These are phyloP conservation scores for Carabus problematicus DNA, from an alignment of 2,888 invertebrate species.

Conservation along the genomic window DNA sequence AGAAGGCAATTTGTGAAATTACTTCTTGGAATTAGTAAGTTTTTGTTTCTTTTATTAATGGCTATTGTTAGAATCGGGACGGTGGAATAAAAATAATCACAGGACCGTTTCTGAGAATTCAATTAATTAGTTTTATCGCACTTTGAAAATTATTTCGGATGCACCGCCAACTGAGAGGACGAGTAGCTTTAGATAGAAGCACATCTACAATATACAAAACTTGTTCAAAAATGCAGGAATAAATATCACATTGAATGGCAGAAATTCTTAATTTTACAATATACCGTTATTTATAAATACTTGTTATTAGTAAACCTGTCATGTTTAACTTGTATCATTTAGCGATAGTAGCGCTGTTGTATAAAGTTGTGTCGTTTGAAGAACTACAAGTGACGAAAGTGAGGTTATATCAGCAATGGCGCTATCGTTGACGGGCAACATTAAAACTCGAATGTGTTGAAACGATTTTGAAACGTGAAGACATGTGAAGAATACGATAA, in stretches of 20 bases:
- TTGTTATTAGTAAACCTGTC: no score
- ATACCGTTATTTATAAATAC: no score
- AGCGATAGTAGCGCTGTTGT: no score
- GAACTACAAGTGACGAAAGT: no score
- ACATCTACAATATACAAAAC: no score
- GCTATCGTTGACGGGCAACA: neutral
- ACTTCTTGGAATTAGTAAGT: conserved; percentile 56
- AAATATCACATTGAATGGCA: no score
- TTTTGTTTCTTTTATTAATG: conserved; percentile 40
- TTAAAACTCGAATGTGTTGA: neutral
- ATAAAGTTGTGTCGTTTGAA: no score
- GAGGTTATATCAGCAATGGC: neutral
- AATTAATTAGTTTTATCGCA: conserved; percentile 56
- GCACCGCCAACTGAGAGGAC: conserved; percentile 4
- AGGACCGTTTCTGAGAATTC: conserved; percentile 53
- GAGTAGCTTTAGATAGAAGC: no score
- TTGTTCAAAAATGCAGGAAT: no score
- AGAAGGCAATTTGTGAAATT: conserved; percentile 61
- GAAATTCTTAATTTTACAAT: no score
- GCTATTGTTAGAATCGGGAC: conserved; percentile 24
- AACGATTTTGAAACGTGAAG: conserved; percentile 8
- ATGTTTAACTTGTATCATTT: no score
- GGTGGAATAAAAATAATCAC: conserved; percentile 45
- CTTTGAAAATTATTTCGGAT: conserved; percentile 49
- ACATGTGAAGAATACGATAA: neutral